Base-by-base conservation (phyloP, 1,140 invertebrate genomes). In the Acromyrmex charruanus region DNA sequence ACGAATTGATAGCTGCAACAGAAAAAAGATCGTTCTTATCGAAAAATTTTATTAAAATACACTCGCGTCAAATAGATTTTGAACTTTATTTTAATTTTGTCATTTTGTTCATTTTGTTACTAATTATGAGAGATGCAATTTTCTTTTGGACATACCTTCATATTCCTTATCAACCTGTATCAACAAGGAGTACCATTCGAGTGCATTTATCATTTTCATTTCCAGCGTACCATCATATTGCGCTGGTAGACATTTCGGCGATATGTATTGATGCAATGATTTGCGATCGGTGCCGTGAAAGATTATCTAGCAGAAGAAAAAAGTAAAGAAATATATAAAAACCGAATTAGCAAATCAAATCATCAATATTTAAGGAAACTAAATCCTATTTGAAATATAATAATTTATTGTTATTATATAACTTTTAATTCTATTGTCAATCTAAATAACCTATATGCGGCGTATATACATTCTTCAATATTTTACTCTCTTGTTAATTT, bases 201-300 rank as follows among this genome's bases (percentile, higher is more conserved):
- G 87, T 3, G 97, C 97, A 10, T 96, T 96, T 31, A 98, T 95
- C 69, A 95, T 0, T 51, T 28, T 25, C 6, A 95, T 5, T 82
- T 97, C 95, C 2, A 97, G 91, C 7, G 96, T 97, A 31, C 98
- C 98, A 14, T 98, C 98, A 90, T 98, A 98, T 88, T 96, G 96
- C 5, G 97, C 95, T 0, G 98, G 98, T 86, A 99, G 95, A 88
- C 96, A 97, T 90, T 98, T 97, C 21, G 98, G 97, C 53, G 96
- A 97, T 49, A 99, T 96, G 92, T 98, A 95, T 87, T 98, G 96
- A 91, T 99, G 97, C 31, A 99, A 95, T 9, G 97, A 97, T 87
- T 97, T 97, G 21, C 97, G 96, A 92, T 99, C 98, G 1, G 96
- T 97, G 31, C 98, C 98, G 93, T 99, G 97, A 96, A 98, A 98